Conservation (phyloP, 2,888 invertebrate species). For the Oasisia sp. region DNA sequence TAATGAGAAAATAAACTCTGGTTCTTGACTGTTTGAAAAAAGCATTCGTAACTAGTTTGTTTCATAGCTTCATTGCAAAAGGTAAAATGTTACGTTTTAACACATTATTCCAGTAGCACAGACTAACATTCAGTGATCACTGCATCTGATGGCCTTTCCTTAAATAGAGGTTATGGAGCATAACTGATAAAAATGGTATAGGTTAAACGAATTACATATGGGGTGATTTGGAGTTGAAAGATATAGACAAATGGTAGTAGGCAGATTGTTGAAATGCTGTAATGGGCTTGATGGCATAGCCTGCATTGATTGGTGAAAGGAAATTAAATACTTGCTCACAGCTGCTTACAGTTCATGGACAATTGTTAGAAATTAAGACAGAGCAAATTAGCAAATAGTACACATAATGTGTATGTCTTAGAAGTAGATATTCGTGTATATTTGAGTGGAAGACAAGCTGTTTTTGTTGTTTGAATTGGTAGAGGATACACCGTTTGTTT, state of each 20-base stretch:
- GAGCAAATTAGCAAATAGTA: background rate
- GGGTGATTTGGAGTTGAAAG: background rate
- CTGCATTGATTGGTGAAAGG: background rate
- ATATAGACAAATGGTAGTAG: background rate
- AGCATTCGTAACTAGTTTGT: background rate
- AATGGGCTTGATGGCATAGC: background rate
- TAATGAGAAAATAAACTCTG: too few species aligned
- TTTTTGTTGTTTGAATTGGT: background rate
- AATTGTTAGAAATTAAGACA: background rate
- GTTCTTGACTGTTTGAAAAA: too few species aligned
- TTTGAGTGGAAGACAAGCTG: background rate
- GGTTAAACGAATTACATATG: background rate
- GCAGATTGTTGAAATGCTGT: background rate
- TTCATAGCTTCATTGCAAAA: background rate
- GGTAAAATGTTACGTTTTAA: background rate
- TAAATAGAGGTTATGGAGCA: background rate
- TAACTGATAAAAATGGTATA: background rate
- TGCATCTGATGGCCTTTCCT: background rate
- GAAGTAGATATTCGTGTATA: background rate
- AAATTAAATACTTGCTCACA: too few species aligned
- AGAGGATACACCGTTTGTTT: background rate
- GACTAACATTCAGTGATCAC: background rate
- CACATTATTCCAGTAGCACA: background rate
- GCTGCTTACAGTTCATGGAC: too few species aligned
- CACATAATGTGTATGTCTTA: background rate